phyloP scores from a whole-genome alignment of 1,140 invertebrate species.

The Drosophila arizonae region DNA sequence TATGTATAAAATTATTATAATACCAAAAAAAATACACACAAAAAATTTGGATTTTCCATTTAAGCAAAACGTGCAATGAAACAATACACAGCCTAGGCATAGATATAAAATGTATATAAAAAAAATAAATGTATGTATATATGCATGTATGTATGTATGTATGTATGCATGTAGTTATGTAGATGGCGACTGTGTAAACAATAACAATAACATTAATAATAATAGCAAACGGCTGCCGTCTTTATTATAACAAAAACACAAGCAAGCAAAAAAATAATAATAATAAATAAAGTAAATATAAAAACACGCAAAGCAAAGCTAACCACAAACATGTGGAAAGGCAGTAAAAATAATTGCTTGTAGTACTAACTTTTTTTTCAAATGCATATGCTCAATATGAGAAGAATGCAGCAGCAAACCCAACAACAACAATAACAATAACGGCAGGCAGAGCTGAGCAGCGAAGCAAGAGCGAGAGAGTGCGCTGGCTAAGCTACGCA shows the following conservation, averaged over 20 bases:
- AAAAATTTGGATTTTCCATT: background rate
- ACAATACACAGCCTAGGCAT: conserved; percentile 4
- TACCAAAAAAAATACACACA: conserved; percentile 6
- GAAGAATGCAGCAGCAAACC: conserved; percentile 27
- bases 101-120: background rate
- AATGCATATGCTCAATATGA: conserved; percentile 32
- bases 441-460: background rate
- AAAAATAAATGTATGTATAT: background rate
- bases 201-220: conserved; percentile 33
- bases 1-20: conserved; percentile 8
- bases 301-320: conserved; percentile 15
- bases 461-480: conserved; percentile 20
- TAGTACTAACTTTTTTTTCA: conserved; percentile 44
- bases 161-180: conserved; percentile 6
- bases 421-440: conserved; percentile 17
- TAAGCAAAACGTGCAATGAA: background rate
- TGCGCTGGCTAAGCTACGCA: conserved; percentile 9
- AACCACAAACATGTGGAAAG: conserved; percentile 6
- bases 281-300: background rate
- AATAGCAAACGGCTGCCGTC: conserved; percentile 21
- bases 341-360: conserved; percentile 28
- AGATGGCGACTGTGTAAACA: conserved; percentile 19
- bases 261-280: conserved; percentile 11
- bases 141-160: background rate
- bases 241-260: conserved; percentile 23